Percentiles rank a stretch among this genome's conserved stretches.
Conservation (phyloP, 2,113 vertebrate species). For the Burhinus bistriatus region DNA sequence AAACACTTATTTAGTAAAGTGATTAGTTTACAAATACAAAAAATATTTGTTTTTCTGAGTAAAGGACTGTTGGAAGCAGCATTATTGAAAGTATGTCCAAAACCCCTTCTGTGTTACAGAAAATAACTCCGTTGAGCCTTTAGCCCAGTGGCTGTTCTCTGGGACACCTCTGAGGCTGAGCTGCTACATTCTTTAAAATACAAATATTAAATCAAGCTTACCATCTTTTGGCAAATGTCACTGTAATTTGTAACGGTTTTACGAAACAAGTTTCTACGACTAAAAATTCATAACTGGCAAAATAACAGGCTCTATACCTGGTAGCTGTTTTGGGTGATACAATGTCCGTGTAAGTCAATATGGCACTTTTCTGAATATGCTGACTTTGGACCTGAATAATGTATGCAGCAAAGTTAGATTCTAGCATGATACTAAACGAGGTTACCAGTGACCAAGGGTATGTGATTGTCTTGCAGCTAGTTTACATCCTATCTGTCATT, state of each 20-base stretch:
- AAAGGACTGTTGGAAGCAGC: not conserved
- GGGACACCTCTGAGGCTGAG: not conserved
- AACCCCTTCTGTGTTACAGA: not conserved
- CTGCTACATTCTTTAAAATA: not conserved
- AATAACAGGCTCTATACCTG: not conserved
- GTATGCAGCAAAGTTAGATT: not conserved
- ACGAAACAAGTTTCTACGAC: not conserved
- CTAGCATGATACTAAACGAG: not conserved
- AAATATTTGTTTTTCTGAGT: not conserved
- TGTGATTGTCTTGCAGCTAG: not conserved
- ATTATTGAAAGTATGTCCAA: not conserved
- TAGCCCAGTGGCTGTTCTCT: not conserved
- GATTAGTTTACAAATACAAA: not conserved
- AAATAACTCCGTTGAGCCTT: not conserved
- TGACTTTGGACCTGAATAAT: not conserved
- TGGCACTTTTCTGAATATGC: not conserved
- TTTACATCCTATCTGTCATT: not conserved
- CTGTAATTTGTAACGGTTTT: not conserved
- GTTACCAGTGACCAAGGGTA: not conserved
- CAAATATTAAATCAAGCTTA: not conserved
- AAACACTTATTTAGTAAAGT: not conserved
- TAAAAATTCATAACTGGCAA: not conserved
- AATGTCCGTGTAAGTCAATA: not conserved
- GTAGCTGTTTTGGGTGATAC: not conserved
- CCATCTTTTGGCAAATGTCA: not conserved